Evolutionary conservation across 2,797 vertebrate species (phyloP), one percentile per base, ranked within the genome.

Genomic region (Typhlichthys eigenmanni): DNA sequence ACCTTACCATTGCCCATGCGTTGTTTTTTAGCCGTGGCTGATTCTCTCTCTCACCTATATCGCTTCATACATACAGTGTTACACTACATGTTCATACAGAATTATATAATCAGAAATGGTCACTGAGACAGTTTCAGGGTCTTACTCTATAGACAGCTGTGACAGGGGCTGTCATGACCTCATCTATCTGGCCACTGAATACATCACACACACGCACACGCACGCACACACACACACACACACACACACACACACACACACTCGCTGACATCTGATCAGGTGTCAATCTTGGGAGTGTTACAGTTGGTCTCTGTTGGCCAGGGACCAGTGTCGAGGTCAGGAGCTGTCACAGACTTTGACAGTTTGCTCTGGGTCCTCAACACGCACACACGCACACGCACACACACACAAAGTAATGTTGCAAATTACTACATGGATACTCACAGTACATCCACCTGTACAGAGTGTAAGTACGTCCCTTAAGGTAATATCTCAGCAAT

Each of bases 121-220:
- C 68, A 66, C 53, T 54, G 38, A 54, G 69, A 72, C 32, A 16
- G 57, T 55, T 78, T 74, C 54, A 60, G 71, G 65, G 66, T 66
- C 69, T 83, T 62, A 63, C 69, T 55, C 58, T 68, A 57, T 62
- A 83, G 79, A 78, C 79, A 72, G 79, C 72, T 70, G 48, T 69
- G 85, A 87, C 81, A 76, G 68, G 24, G 51, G 14, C 72, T 62
- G 75, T 60, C 60, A 11, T 79, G 82, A 87, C 83, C 81, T 80
- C 80, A 70, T 82, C 85, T 73, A 71, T 81, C 50, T 47, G 48
- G 64, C 72, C 66, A 74, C 71, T 80, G 81, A 81, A 45, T 61
- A 64, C 53, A 79, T 76, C 69, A 73, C 69, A 72, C 61, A 50
- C n/a, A 11, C 47, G 16, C 38, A 32, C 43, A 55, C 53, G 17